Evolutionary conservation across 2,113 vertebrate genomes (phyloP).

Genomic region (Zosterops japonicus): DNA sequence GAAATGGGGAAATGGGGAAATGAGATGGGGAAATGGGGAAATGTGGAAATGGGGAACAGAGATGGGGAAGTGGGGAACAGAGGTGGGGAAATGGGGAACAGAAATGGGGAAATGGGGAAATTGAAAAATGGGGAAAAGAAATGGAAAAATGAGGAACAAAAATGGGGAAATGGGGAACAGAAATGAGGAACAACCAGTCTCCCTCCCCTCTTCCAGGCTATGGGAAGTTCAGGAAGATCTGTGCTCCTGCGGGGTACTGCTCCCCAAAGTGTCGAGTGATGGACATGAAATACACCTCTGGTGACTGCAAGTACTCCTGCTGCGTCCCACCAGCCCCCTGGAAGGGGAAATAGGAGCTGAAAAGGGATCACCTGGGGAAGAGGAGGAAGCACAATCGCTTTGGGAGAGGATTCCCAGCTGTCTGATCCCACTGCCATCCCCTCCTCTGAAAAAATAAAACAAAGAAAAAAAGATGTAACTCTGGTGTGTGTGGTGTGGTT

Average conservation of each 20-base stretch:
- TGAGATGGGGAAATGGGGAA: neutral
- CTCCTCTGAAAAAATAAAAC: neutral
- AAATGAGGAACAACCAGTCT: neutral
- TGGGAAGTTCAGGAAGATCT: neutral
- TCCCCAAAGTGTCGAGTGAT: neutral
- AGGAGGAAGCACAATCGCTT: neutral
- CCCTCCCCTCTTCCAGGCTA: neutral
- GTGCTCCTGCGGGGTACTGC: neutral
- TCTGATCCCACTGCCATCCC: neutral
- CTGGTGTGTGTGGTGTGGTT: neutral
- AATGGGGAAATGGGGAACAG: neutral
- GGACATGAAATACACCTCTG: neutral
- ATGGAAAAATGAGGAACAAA: neutral
- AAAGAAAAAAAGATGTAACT: neutral
- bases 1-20: no score
- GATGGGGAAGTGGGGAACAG: no score
- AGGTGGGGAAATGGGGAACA: no score
- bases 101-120: no score
- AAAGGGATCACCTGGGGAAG: neutral
- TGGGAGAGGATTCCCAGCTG: neutral
- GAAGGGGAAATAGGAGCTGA: neutral
- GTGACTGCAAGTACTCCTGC: neutral
- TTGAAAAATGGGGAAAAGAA: neutral
- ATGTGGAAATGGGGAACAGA: neutral
- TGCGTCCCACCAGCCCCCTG: neutral